These are phyloP conservation scores for Actenoides lindsayi DNA, from an alignment of 2,113 vertebrate species.

Conservation along the genomic window DNA sequence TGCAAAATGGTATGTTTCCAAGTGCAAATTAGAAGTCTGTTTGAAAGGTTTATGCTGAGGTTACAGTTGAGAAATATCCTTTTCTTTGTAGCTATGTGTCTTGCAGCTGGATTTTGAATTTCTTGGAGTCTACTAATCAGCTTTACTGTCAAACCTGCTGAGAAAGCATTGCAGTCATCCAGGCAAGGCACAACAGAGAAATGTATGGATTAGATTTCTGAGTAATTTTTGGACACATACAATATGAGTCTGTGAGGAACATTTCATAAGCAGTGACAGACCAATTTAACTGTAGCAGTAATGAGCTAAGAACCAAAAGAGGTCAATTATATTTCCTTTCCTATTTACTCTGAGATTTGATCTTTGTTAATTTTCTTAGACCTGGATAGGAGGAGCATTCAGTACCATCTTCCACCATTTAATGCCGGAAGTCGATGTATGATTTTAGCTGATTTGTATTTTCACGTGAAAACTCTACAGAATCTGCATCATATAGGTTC, in stretches of 20 bases:
- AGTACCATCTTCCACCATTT: neutral
- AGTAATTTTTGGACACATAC: slow-evolving; percentile 10
- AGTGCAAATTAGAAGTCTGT: neutral
- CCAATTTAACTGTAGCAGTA: neutral
- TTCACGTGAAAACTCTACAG: neutral
- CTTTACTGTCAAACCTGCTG: slow-evolving; percentile 51
- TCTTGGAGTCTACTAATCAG: slow-evolving; percentile 39
- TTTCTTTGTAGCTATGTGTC: neutral
- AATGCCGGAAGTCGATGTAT: rapidly evolving
- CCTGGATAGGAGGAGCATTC: neutral
- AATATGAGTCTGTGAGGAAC: neutral
- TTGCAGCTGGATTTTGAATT: slow-evolving; percentile 36
- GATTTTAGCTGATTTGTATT: neutral
- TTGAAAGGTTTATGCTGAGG: neutral
- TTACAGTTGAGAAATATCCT: neutral
- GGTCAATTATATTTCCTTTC: neutral
- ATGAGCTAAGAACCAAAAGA: neutral
- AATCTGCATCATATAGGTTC: neutral
- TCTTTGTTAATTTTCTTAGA: neutral
- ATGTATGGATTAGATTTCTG: slow-evolving; percentile 9
- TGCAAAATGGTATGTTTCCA: neutral
- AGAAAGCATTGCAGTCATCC: slow-evolving; percentile 17
- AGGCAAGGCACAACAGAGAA: neutral
- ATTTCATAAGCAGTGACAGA: neutral
- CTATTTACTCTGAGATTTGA: neutral